These are phyloP conservation scores for Lamprologus lemairii DNA, from an alignment of 2,113 vertebrate genomes.

Conservation along the genomic window DNA sequence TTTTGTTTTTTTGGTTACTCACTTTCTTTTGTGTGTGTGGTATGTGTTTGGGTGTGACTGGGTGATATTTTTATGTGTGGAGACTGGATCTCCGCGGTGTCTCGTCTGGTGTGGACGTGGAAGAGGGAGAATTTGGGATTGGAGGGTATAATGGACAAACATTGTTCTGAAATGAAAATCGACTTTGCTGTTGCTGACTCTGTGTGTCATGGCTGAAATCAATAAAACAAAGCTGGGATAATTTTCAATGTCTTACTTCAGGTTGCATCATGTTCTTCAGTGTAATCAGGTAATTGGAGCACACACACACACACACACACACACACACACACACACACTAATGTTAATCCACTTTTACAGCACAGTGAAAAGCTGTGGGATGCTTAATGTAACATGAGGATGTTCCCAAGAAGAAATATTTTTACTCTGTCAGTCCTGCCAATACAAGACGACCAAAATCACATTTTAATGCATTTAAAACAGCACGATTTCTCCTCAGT, in stretches of 20 bases:
- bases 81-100: too few species aligned
- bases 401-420: fast-evolving
- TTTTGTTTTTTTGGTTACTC: too few species aligned
- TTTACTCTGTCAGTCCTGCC: not conserved
- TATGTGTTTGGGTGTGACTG: too few species aligned
- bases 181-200: not conserved
- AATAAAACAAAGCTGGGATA: not conserved
- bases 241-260: too few species aligned
- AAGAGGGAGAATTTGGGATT: too few species aligned
- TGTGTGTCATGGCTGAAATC: not conserved
- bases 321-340: not conserved
- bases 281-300: not conserved
- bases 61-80: too few species aligned
- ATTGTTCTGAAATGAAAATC: not conserved
- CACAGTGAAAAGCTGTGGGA: not conserved
- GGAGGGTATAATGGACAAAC: not conserved
- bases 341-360: not conserved
- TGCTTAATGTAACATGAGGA: not conserved
- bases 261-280: not conserved
- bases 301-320: too few species aligned
- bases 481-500: not conserved
- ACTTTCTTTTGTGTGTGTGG: too few species aligned
- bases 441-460: fast-evolving
- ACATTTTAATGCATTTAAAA: not conserved
- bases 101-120: too few species aligned